Evolutionary conservation across 2,888 invertebrate genomes (phyloP).

Genomic region (Platycnemis pennipes): DNA sequence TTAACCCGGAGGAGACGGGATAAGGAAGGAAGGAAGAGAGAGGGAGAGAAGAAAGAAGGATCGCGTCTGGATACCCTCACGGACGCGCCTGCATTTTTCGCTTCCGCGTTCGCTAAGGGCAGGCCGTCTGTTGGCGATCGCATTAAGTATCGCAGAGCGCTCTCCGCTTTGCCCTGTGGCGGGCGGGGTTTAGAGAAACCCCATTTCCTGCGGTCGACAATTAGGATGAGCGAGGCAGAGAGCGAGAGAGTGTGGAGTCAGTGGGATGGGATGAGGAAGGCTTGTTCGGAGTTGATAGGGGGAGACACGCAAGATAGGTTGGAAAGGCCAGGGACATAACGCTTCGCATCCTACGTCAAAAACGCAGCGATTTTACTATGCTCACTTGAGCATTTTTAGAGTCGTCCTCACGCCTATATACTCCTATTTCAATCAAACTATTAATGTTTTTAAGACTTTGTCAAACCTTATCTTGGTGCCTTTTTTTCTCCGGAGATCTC

Average conservation of each 20-base stretch:
- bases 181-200: not conserved
- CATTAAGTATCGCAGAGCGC: not conserved
- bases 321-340: too few relatives aligned
- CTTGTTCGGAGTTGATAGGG: not conserved
- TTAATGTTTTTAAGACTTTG: too few relatives aligned
- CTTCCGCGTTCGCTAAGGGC: not conserved
- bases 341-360: too few relatives aligned
- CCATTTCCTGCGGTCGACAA: slow-evolving; percentile 3
- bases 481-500: too few relatives aligned
- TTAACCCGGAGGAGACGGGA: not conserved
- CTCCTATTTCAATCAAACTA: too few relatives aligned
- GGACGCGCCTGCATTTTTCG: not conserved
- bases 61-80: not conserved
- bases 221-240: not conserved
- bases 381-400: too few relatives aligned
- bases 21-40: not conserved
- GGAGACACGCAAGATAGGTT: not conserved
- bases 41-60: not conserved
- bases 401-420: too few relatives aligned
- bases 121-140: slow-evolving; percentile 5
- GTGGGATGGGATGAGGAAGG: not conserved
- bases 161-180: not conserved
- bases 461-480: too few relatives aligned
- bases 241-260: not conserved
- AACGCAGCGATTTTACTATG: too few relatives aligned